phyloP scores from a whole-genome alignment of 1,140 invertebrate genomes.

The Gonatopus flavifemur region DNA sequence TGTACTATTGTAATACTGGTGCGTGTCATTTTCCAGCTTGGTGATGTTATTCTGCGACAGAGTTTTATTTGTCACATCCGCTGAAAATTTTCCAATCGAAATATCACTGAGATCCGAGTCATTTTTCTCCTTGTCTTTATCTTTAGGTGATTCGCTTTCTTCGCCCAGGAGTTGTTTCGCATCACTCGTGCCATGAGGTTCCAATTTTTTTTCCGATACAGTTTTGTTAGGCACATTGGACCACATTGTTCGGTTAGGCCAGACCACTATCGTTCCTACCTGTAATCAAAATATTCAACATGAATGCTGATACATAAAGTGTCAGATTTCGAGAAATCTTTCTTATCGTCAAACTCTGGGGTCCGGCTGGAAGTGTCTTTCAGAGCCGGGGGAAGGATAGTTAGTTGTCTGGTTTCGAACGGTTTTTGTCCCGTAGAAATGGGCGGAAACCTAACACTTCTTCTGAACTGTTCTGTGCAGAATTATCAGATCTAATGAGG shows the following conservation, averaged over 20 bases:
- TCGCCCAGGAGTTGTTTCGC: slow-evolving; percentile 1
- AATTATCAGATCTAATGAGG: too few relatives aligned
- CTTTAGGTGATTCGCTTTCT: background rate
- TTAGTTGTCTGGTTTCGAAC: too few relatives aligned
- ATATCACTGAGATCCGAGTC: slow-evolving; percentile 40
- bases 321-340: too few relatives aligned
- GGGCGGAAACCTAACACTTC: too few relatives aligned
- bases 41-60: slow-evolving; percentile 58
- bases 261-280: too few relatives aligned
- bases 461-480: too few relatives aligned
- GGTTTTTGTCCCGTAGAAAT: too few relatives aligned
- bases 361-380: too few relatives aligned
- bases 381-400: too few relatives aligned
- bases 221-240: slow-evolving; percentile 21
- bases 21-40: slow-evolving; percentile 63
- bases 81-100: slow-evolving; percentile 46
- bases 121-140: slow-evolving; percentile 3
- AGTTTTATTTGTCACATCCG: slow-evolving; percentile 51
- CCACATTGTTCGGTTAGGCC: slow-evolving; percentile 35
- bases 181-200: background rate
- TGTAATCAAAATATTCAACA: too few relatives aligned
- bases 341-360: too few relatives aligned
- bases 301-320: too few relatives aligned
- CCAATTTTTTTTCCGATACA: background rate
- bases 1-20: slow-evolving; percentile 79